These are phyloP conservation scores for Paedocypris sp. DNA, from an alignment of 2,113 vertebrate genomes.

Conservation along the genomic window DNA sequence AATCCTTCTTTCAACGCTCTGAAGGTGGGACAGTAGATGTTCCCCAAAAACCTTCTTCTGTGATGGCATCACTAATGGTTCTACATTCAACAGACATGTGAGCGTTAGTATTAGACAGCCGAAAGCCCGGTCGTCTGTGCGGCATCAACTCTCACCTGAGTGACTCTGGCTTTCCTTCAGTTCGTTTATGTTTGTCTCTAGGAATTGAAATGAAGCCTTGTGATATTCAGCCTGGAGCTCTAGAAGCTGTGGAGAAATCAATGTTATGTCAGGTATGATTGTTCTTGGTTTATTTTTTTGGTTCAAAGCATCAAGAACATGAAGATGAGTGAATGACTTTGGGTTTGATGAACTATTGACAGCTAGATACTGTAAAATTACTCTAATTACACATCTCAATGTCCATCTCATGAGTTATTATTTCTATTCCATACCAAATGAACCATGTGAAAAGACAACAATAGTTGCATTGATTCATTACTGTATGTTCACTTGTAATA, in stretches of 20 bases:
- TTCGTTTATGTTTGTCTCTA: slow-evolving; percentile 72
- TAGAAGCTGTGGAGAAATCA: slow-evolving; percentile 63
- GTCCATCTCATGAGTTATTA: too few relatives aligned
- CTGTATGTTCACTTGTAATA: too few relatives aligned
- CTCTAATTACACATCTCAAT: too few relatives aligned
- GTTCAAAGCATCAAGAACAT: too few relatives aligned
- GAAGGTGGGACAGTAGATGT: slow-evolving; percentile 69
- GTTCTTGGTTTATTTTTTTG: background rate
- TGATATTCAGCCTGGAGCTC: slow-evolving; percentile 91
- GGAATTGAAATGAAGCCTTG: slow-evolving; percentile 67
- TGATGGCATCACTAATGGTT: slow-evolving; percentile 19
- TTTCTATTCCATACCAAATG: too few relatives aligned
- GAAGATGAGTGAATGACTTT: too few relatives aligned
- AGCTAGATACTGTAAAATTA: too few relatives aligned
- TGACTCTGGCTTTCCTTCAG: slow-evolving; percentile 70
- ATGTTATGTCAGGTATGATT: background rate
- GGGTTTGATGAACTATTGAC: too few relatives aligned
- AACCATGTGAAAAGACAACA: too few relatives aligned
- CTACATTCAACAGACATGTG: slow-evolving; percentile 33
- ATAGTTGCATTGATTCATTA: too few relatives aligned
- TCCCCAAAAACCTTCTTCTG: slow-evolving; percentile 71
- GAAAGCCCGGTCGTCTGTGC: too few relatives aligned
- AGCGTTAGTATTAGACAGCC: too few relatives aligned
- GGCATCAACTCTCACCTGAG: slow-evolving; percentile 72
- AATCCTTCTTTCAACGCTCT: slow-evolving; percentile 64